phyloP scores from a whole-genome alignment of 2,888 invertebrate species.

The Sepiola atlantica region DNA sequence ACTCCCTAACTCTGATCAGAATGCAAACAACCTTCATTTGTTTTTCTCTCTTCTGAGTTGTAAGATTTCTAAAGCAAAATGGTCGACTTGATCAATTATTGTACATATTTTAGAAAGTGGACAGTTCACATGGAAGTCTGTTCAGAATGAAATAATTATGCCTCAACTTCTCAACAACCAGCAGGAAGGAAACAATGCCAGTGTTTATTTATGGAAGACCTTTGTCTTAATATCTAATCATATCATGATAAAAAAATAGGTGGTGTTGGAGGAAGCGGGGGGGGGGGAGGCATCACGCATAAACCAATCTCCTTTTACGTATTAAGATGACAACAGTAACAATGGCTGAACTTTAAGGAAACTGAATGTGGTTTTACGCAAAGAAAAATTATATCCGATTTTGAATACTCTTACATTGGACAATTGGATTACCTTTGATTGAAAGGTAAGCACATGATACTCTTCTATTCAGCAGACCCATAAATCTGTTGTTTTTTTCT shows the following conservation, averaged over 20 bases:
- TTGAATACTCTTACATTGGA: neutral
- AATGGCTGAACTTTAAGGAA: neutral
- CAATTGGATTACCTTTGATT: neutral
- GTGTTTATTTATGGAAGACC: constrained; percentile 32
- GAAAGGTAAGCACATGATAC: neutral
- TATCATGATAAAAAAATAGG: neutral
- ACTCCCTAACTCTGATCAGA: neutral
- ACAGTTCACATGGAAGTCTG: constrained; percentile 18
- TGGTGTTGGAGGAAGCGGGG: too few species aligned
- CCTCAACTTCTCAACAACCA: constrained; percentile 7
- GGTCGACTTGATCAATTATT: neutral
- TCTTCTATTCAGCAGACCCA: neutral
- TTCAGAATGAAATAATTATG: constrained; percentile 6
- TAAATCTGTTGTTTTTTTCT: neutral
- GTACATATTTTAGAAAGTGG: neutral
- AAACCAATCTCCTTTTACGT: neutral
- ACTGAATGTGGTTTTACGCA: neutral
- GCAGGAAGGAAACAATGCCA: neutral
- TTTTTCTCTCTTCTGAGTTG: neutral
- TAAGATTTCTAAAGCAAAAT: neutral
- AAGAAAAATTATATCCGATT: neutral
- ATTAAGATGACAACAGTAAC: neutral
- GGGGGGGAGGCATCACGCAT: neutral
- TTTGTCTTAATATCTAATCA: constrained; percentile 8
- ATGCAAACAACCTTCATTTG: neutral